These are phyloP conservation scores for Caenorhabditis auriculariae DNA, from an alignment of 2,888 invertebrate genomes.

Conservation along the genomic window DNA sequence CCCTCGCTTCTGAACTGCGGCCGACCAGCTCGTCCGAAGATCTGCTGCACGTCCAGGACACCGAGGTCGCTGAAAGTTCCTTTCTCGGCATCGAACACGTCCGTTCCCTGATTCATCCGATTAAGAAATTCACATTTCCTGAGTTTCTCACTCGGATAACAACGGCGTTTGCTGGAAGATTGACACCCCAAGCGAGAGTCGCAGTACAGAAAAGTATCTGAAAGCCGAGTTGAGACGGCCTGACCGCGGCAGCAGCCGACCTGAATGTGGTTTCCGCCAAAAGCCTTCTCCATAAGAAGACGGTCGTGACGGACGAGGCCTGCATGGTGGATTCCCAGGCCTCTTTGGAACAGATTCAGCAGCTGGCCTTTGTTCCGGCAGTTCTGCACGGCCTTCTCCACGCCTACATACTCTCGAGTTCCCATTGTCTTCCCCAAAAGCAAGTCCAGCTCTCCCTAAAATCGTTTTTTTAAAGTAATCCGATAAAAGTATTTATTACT, in stretches of 20 bases:
- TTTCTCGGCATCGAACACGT: conserved; percentile 92
- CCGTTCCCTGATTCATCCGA: conserved; percentile 76
- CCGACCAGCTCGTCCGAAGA: conserved; percentile 89
- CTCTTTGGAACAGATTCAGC: conserved; percentile 80
- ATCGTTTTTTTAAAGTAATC: background rate
- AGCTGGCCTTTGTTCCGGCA: conserved; percentile 66
- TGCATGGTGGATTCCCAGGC: conserved; percentile 93
- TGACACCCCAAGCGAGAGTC: conserved; percentile 98
- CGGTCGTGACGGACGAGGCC: conserved; percentile 87
- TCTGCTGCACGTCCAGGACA: conserved; percentile 94
- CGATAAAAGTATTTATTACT: no score
- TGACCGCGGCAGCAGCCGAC: background rate
- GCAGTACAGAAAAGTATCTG: conserved; percentile 87
- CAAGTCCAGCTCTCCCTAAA: conserved; percentile 37
- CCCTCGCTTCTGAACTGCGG: conserved; percentile 84
- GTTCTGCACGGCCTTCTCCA: conserved; percentile 41
- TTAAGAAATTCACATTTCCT: conserved; percentile 2
- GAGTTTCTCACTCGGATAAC: conserved; percentile 77
- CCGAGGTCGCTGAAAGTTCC: conserved; percentile 91
- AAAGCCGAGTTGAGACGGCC: background rate
- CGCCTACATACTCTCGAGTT: conserved; percentile 31
- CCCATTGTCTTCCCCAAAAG: conserved; percentile 36
- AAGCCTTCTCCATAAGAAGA: conserved; percentile 84
- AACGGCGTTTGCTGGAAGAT: conserved; percentile 96
- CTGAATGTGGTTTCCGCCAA: conserved; percentile 81